Conservation (phyloP, 2,888 invertebrate genomes). For the Lepidonotus clava region DNA sequence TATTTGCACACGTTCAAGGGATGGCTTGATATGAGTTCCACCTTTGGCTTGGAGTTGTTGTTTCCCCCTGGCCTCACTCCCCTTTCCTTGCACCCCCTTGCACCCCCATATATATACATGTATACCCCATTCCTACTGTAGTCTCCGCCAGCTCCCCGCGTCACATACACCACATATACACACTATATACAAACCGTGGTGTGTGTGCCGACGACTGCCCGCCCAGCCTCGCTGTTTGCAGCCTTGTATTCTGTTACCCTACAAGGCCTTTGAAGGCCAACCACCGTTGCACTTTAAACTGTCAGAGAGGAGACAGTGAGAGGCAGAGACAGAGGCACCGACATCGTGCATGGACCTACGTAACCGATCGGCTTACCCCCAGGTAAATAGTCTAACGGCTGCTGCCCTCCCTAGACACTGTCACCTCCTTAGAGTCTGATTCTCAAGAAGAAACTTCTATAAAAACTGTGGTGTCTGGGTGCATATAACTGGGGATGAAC, state of each 20-base stretch:
- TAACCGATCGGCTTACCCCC: not conserved
- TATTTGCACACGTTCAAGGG: not conserved
- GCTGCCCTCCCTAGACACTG: not conserved
- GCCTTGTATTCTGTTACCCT: not conserved
- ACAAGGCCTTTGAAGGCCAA: not conserved
- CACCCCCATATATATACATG: too few relatives aligned
- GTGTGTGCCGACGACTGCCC: not conserved
- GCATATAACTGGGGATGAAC: too few relatives aligned
- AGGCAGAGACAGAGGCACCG: too few relatives aligned
- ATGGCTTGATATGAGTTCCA: not conserved
- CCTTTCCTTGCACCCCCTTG: not conserved
- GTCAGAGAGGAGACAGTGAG: not conserved
- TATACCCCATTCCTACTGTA: too few relatives aligned
- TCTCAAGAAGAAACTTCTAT: too few relatives aligned
- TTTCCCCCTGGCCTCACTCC: not conserved
- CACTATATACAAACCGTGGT: not conserved
- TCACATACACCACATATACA: not conserved
- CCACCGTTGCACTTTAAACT: conserved; percentile 4
- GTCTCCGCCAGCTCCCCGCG: too few relatives aligned
- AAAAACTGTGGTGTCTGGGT: too few relatives aligned
- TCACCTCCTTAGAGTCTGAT: too few relatives aligned
- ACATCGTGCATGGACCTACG: too few relatives aligned
- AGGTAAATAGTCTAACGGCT: not conserved
- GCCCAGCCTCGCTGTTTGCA: not conserved
- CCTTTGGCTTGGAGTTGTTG: not conserved